Conservation (phyloP, 2,888 invertebrate species). For the Eilema sororculum region DNA sequence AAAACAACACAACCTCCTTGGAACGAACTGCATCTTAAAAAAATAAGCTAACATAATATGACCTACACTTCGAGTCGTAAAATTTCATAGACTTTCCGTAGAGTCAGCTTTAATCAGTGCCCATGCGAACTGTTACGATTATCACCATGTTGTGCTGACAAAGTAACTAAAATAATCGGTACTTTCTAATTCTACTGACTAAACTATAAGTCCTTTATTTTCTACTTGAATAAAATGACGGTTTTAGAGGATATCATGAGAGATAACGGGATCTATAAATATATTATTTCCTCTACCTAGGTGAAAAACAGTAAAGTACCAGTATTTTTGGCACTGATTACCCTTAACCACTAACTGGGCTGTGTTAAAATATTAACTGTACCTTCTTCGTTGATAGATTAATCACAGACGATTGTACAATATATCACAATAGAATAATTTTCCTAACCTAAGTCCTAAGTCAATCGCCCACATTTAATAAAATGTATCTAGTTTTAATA, state of each 20-base stretch:
- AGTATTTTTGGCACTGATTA: neutral
- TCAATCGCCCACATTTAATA: neutral
- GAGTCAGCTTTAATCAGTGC: conserved; percentile 1
- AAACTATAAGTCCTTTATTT: too few relatives aligned
- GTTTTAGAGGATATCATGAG: too few relatives aligned
- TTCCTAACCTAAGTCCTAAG: neutral
- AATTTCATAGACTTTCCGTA: neutral
- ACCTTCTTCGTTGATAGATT: neutral
- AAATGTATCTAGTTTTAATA: conserved; percentile 31
- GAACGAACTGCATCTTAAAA: neutral
- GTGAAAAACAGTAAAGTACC: neutral
- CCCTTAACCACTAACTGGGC: neutral
- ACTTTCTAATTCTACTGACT: neutral
- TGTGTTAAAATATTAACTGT: neutral
- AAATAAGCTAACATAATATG: neutral
- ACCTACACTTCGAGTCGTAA: neutral
- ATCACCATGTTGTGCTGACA: neutral
- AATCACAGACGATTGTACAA: neutral
- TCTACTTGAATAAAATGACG: too few relatives aligned
- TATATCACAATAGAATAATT: neutral
- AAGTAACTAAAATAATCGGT: neutral
- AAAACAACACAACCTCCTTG: neutral
- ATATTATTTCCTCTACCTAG: too few relatives aligned
- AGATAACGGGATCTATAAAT: too few relatives aligned
- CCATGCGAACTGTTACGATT: neutral